Base-by-base conservation (phyloP, 1,140 invertebrate genomes). In the Pachyrhynchus sulphureomaculatus region DNA sequence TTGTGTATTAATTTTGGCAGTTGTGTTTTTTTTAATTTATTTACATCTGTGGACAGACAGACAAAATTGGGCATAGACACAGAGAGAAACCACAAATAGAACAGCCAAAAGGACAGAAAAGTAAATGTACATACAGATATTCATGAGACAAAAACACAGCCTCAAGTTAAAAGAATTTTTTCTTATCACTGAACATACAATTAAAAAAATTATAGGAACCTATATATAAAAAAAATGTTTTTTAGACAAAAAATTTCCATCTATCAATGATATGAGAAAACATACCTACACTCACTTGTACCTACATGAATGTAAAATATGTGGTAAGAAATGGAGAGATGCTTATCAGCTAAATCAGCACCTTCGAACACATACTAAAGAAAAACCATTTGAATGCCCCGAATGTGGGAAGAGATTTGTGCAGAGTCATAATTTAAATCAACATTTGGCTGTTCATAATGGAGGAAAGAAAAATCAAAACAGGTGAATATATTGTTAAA, bases 301-400 rank as follows among this genome's bases (percentile, higher is more conserved):
- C 4, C 5, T 24, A 20, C 3, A 36, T 10, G 21, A n/a, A 13
- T 52, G 49, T 18, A 9, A 52, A 15, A 36, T 52, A 36, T 52
- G 49, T 18, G 20, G 10, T 2, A 52, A 52, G 18, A 52, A 39
- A 26, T 52, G 49, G 4, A 52, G 49, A 26, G 49, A 36, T 23
- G 3, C 4, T 8, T 21, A 20, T 10, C 5, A 12, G 1, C 2
- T 52, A 36, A 13, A 2, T 12, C 9, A 2, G 2, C 48, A 52
- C 29, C 17, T 52, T 2, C 29, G 13, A 6, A 37, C 2, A 6
- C 49, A 52, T 26, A 52, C 49, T 2, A 37, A 37, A 52, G 13
- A 52, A 26, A 36, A 39, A 39, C 49, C 34, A n/a, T 52, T 52
- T 39, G 15, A 52, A 21, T 52, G 49, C 36, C 49, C 49, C 5